A percentile compares a stretch with the other conserved stretches of the same genome.
Conservation (phyloP, 2,113 vertebrate genomes). For the Crotalus viridis region DNA sequence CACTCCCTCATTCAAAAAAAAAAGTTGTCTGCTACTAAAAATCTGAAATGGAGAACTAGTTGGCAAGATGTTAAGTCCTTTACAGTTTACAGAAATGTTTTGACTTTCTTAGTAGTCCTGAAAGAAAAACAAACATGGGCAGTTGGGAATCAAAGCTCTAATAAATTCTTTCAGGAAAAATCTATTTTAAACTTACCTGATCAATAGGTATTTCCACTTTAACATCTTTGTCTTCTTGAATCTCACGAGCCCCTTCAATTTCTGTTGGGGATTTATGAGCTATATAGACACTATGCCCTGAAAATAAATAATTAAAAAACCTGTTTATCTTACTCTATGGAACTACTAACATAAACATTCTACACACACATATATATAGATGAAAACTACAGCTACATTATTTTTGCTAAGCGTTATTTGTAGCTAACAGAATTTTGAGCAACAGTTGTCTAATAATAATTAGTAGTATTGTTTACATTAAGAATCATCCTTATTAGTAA, state of each 20-base stretch:
- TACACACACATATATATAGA: background rate
- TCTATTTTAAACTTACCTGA: conserved; percentile 29
- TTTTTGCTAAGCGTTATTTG: background rate
- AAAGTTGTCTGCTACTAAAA: background rate
- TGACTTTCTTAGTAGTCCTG: background rate
- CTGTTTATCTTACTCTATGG: background rate
- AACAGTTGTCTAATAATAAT: background rate
- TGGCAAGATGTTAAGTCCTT: background rate
- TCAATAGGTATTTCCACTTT: conserved; percentile 38
- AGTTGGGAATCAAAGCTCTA: background rate
- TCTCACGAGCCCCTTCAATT: conserved; percentile 14
- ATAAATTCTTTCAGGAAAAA: background rate
- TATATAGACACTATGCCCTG: conserved; percentile 40
- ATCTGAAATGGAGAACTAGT: background rate
- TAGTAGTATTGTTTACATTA: background rate
- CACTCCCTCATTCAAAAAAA: background rate
- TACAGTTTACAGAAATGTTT: background rate
- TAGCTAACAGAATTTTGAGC: background rate
- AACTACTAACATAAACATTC: background rate
- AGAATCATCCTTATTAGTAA: background rate
- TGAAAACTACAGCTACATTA: background rate
- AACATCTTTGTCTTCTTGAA: conserved; percentile 22
- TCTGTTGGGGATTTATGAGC: conserved; percentile 6
- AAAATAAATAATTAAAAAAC: background rate
- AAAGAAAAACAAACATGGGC: background rate